phyloP scores from a whole-genome alignment of 2,888 invertebrate genomes.

The Pterostichus madidus region DNA sequence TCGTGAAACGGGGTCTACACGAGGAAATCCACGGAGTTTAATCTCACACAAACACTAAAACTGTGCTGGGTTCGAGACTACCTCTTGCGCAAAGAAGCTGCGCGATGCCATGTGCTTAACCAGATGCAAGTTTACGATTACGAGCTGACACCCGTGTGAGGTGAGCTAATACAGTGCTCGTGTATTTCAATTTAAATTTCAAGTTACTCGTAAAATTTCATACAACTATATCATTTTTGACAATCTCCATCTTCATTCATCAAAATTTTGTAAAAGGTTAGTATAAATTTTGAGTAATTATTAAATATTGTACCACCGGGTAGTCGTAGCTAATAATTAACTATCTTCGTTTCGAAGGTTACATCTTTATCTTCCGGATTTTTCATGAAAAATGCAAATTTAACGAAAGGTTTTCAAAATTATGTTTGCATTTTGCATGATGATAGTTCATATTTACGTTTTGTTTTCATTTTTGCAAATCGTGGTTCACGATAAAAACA shows the following conservation, averaged over 20 bases:
- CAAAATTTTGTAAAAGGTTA: conserved; percentile 64
- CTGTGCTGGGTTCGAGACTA: conserved; percentile 59
- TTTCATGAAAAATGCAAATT: conserved; percentile 50
- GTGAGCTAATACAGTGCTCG: conserved; percentile 61
- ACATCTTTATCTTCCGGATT: conserved; percentile 63
- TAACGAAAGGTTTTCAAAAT: neutral
- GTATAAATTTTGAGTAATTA: conserved; percentile 60
- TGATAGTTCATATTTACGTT: conserved; percentile 9
- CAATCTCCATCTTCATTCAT: conserved; percentile 42
- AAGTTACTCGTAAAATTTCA: conserved; percentile 57
- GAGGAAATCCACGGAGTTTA: conserved; percentile 35
- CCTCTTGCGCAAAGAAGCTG: conserved; percentile 61
- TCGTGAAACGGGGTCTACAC: conserved; percentile 59
- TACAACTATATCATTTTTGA: conserved; percentile 57
- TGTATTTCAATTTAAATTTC: conserved; percentile 57
- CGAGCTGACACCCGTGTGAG: conserved; percentile 67
- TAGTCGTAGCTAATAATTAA: conserved; percentile 61
- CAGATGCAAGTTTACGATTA: conserved; percentile 66
- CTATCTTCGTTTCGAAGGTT: conserved; percentile 66
- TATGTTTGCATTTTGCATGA: neutral
- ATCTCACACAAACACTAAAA: conserved; percentile 35
- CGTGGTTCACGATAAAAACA: conserved; percentile 59
- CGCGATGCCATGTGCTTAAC: conserved; percentile 65
- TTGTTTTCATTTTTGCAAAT: conserved; percentile 36
- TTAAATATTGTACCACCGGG: conserved; percentile 64